A percentile compares a stretch with the other conserved stretches of the same genome.
These are phyloP conservation scores for Macrotus californicus DNA, from an alignment of 2,113 vertebrate genomes.

Conservation along the genomic window DNA sequence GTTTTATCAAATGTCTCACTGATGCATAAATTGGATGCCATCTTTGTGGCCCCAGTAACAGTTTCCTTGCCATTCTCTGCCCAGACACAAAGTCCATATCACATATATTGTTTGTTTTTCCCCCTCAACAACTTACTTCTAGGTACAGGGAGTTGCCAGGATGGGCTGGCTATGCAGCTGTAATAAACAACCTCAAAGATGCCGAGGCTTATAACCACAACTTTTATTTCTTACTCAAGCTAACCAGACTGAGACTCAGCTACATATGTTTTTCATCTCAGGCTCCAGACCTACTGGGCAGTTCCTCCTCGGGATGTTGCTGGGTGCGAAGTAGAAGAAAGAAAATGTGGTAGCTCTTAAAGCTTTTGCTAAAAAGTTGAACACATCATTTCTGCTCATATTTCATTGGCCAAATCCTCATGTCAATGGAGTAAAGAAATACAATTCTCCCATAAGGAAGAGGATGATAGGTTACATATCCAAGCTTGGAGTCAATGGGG, in stretches of 20 bases:
- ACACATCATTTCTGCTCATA: neutral
- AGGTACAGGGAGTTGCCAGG: neutral
- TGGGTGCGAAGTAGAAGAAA: neutral
- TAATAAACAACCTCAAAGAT: neutral
- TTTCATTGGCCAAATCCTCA: neutral
- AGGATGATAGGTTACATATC: neutral
- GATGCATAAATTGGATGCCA: neutral
- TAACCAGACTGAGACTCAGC: neutral
- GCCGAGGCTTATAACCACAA: neutral
- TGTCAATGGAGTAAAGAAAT: neutral
- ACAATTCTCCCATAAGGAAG: neutral
- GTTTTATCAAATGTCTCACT: neutral
- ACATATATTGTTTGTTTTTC: neutral
- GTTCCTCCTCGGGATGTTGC: neutral
- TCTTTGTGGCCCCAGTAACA: neutral
- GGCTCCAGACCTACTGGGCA: neutral
- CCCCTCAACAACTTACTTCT: neutral
- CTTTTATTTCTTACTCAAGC: neutral
- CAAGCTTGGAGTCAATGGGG: neutral
- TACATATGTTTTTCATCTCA: neutral
- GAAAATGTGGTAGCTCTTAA: neutral
- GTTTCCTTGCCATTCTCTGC: neutral
- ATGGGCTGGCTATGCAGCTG: neutral
- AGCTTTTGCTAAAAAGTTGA: neutral
- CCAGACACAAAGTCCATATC: neutral